phyloP scores from a whole-genome alignment of 2,797 vertebrate genomes.

The Hypotaenidia okinawae region DNA sequence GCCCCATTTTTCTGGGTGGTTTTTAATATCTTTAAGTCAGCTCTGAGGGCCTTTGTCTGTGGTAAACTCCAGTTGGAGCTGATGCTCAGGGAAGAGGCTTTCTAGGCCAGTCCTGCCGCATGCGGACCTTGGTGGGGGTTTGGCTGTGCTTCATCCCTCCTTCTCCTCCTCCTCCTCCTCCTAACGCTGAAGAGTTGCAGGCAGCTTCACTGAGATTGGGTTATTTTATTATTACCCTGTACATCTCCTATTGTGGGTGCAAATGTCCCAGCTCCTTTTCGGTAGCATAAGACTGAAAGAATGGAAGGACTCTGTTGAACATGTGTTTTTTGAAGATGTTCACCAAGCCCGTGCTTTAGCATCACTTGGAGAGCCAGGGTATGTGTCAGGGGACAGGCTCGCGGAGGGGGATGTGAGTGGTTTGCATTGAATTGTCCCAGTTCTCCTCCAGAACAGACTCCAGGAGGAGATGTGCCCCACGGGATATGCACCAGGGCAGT shows the following conservation, averaged over 20 bases:
- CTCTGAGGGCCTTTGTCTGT: conserved; percentile 47
- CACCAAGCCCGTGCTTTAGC: neutral
- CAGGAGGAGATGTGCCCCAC: neutral
- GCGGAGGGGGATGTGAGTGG: neutral
- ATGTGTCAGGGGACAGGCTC: accelerated
- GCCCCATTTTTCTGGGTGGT: conserved; percentile 63
- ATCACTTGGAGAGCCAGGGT: neutral
- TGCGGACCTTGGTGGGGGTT: neutral
- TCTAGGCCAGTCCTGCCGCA: neutral
- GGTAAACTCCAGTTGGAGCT: conserved; percentile 30
- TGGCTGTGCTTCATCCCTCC: neutral
- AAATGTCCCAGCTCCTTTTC: neutral
- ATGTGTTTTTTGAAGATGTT: neutral
- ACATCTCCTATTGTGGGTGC: neutral
- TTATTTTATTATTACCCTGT: neutral
- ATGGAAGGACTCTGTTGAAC: neutral
- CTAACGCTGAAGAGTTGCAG: accelerated
- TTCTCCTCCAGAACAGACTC: neutral
- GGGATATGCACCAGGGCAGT: too few relatives aligned
- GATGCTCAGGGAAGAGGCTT: conserved; percentile 18
- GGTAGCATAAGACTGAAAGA: neutral
- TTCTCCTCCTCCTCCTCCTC: neutral
- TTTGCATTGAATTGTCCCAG: neutral
- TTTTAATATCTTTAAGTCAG: conserved; percentile 70
- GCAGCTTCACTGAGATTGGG: neutral